Evolutionary conservation across 2,888 invertebrate genomes (phyloP).

Genomic region (Ceriagrion tenellum): DNA sequence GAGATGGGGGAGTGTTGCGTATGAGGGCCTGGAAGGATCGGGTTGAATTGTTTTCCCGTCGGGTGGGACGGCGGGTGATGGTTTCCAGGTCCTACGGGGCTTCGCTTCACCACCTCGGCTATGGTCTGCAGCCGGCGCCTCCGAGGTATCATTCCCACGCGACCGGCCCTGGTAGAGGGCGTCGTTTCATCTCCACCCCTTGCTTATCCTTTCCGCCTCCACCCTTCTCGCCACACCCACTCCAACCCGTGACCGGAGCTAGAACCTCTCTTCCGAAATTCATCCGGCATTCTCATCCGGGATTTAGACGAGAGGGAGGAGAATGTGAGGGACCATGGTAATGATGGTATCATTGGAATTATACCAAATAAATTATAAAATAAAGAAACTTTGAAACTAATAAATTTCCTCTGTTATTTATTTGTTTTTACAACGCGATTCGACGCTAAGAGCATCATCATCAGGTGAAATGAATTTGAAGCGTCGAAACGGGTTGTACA

Average conservation of each 20-base stretch:
- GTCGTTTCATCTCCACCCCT: neutral
- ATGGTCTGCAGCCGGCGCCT: slow-evolving; percentile 14
- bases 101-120: neutral
- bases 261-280: neutral
- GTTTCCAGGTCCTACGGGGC: neutral
- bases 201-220: neutral
- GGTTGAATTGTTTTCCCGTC: neutral
- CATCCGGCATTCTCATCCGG: neutral
- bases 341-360: neutral
- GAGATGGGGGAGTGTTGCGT: neutral
- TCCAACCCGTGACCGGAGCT: neutral
- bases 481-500: too few species aligned
- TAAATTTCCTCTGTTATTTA: too few species aligned
- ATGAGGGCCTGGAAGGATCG: neutral
- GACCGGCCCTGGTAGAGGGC: neutral
- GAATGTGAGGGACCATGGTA: neutral
- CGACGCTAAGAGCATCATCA: too few species aligned
- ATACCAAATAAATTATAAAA: too few species aligned
- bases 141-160: neutral
- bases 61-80: neutral
- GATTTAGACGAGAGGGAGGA: too few species aligned
- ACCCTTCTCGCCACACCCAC: too few species aligned
- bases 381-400: too few species aligned
- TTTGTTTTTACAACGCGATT: too few species aligned
- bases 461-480: too few species aligned